These are phyloP conservation scores for Ailurus styani DNA, from an alignment of 2,113 vertebrate genomes.

Conservation along the genomic window DNA sequence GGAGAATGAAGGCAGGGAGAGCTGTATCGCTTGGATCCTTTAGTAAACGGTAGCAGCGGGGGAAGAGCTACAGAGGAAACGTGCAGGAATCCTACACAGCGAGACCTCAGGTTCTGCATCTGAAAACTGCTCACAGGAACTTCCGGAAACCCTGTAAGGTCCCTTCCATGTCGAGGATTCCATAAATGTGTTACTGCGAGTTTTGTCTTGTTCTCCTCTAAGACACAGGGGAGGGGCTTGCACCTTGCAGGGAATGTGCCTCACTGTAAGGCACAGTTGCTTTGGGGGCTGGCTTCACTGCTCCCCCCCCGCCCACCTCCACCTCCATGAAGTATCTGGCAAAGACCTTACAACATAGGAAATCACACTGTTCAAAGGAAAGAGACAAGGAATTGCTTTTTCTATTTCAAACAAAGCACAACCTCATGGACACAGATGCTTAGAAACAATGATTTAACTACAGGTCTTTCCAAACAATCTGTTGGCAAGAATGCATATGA, in stretches of 20 bases:
- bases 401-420: neutral
- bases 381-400: neutral
- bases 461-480: neutral
- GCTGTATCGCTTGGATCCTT: neutral
- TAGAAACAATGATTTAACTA: neutral
- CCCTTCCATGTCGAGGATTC: neutral
- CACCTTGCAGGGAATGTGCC: neutral
- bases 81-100: neutral
- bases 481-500: neutral
- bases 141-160: neutral
- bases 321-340: neutral
- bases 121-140: neutral
- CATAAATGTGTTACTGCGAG: neutral
- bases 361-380: neutral
- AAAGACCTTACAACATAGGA: neutral
- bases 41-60: neutral
- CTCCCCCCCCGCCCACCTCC: fast-evolving
- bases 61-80: neutral
- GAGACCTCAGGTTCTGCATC: neutral
- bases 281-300: neutral
- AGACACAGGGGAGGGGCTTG: neutral
- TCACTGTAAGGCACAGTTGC: neutral
- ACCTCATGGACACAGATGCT: neutral
- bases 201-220: neutral
- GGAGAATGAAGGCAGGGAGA: neutral